Evolutionary conservation across 2,113 vertebrate genomes (phyloP).

Genomic region (Nyctereutes procyonoides): DNA sequence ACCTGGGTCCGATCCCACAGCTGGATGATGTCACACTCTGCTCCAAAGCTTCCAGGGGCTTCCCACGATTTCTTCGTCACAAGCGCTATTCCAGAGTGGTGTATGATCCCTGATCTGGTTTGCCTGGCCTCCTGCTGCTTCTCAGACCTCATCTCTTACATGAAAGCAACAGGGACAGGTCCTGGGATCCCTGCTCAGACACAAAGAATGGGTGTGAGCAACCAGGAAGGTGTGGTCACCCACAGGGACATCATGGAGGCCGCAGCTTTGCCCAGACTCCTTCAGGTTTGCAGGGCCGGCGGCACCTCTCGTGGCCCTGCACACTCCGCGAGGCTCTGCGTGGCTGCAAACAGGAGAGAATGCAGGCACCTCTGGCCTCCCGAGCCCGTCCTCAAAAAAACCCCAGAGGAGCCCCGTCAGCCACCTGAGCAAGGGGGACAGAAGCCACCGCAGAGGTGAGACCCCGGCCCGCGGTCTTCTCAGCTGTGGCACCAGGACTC

Average conservation of each 20-base stretch:
- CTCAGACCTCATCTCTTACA: not conserved
- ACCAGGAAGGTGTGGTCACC: not conserved
- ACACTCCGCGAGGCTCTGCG: not conserved
- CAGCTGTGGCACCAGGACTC: too few relatives aligned
- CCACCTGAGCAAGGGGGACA: not conserved
- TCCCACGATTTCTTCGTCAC: not conserved
- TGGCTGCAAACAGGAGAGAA: not conserved
- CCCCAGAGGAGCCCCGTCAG: not conserved
- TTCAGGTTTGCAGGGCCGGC: not conserved
- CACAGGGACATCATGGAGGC: not conserved
- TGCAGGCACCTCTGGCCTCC: not conserved
- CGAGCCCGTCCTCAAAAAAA: not conserved
- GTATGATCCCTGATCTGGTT: not conserved
- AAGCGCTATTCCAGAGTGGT: not conserved
- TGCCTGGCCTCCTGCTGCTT: not conserved
- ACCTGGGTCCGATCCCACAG: not conserved
- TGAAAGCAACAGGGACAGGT: not conserved
- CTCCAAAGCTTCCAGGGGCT: not conserved
- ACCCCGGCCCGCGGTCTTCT: not conserved
- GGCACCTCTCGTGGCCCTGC: too few relatives aligned
- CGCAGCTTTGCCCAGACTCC: not conserved
- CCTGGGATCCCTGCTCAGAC: not conserved
- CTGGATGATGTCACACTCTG: not conserved
- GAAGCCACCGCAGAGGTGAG: not conserved
- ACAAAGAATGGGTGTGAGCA: not conserved